Evolutionary conservation across 2,888 invertebrate species (phyloP), one percentile per base, ranked within the genome.

Genomic region (Platycheirus albimanus): DNA sequence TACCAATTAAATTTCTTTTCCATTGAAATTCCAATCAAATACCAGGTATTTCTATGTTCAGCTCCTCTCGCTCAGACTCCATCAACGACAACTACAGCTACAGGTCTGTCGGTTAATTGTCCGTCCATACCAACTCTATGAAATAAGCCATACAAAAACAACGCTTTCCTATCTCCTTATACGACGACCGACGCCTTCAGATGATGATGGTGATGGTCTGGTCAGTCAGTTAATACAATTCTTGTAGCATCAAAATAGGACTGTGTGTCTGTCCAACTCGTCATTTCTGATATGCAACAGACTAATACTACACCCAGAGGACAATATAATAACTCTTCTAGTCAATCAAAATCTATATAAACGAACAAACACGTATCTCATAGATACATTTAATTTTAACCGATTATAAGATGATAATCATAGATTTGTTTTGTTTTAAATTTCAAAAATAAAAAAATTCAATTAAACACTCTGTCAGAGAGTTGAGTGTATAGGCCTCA

Each of bases 11-110:
- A 84, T 84, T 84, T 84, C 84, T 79, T 84, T 84, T 84, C 79
- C 84, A 84, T 70, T 75, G 79, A 84, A 84, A 84, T 84, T 84
- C 79, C 84, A 84, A 84, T 84, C 84, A 84, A 79, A 84, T 84
- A 66, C 70, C 52, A 61, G 75, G 52, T 84, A 79, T 79, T 84
- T 74, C 84, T 75, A 75, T 70, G 70, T 58, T 66, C 61, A 8
- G 8, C 8, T n/a, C n/a, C n/a, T n/a, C n/a, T n/a, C n/a, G n/a
- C n/a, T 1, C 30, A 33, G 30, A 24, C 24, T 6, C 6, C 24
- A 6, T n/a, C n/a, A 24, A 24, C 24, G 24, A 24, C 19, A 20
- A 17, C 38, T 10, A 70, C 67, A 56, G 66, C 75, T 75, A 80
- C 80, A 71, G 70, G 80, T 76, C 80, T 80, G 41, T 75, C 70